Evolutionary conservation across 2,797 vertebrate species (phyloP).

Genomic region (Danio tinwini): DNA sequence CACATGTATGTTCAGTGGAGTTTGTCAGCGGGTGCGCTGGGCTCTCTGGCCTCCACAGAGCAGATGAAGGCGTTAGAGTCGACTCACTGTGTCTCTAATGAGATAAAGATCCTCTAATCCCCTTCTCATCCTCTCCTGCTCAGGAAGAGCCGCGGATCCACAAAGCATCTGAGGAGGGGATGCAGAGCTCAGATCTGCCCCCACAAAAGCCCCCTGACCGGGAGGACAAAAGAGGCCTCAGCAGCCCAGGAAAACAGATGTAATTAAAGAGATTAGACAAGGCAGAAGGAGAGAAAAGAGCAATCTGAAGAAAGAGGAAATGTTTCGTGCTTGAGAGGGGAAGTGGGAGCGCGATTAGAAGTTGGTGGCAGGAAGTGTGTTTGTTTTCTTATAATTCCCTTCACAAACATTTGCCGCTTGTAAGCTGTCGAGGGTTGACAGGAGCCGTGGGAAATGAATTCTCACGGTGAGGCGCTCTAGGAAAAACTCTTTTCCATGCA

Average conservation of each 20-base stretch:
- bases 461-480: no score
- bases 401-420: constrained; percentile 30
- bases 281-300: constrained; percentile 55
- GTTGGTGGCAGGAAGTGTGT: constrained; percentile 43
- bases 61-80: constrained; percentile 69
- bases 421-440: constrained; percentile 17
- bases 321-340: constrained; percentile 34
- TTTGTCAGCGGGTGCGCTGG: background rate
- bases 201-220: constrained; percentile 71
- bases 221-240: constrained; percentile 78
- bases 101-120: constrained; percentile 85
- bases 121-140: constrained; percentile 80
- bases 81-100: constrained; percentile 74
- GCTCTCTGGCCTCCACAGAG: constrained; percentile 32
- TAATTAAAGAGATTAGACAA: constrained; percentile 81
- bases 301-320: constrained; percentile 48
- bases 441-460: constrained; percentile 15
- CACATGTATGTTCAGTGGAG: background rate
- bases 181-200: constrained; percentile 43
- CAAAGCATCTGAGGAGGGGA: constrained; percentile 51
- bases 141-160: constrained; percentile 69
- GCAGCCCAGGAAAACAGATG: constrained; percentile 75
- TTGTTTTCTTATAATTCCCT: constrained; percentile 38
- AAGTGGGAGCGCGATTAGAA: constrained; percentile 38
- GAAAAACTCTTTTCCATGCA: no score